Evolutionary conservation across 2,113 vertebrate species (phyloP).

Genomic region (Baryphthengus martii): DNA sequence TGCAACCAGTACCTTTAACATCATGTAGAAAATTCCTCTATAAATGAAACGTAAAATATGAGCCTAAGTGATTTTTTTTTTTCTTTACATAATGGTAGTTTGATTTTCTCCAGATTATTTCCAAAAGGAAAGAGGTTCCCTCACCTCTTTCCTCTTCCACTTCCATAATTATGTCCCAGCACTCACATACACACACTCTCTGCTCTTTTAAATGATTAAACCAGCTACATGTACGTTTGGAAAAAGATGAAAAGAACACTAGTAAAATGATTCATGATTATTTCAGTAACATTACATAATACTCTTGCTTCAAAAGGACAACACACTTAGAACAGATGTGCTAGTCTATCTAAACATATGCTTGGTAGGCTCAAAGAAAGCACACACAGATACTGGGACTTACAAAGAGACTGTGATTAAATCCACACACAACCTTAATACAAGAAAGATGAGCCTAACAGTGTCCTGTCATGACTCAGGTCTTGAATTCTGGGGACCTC

Average conservation of each 20-base stretch:
- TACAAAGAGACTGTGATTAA: neutral
- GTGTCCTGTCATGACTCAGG: neutral
- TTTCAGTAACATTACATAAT: neutral
- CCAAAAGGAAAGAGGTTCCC: neutral
- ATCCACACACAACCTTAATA: neutral
- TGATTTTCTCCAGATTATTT: neutral
- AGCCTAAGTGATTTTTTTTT: neutral
- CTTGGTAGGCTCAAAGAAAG: neutral
- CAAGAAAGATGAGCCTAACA: neutral
- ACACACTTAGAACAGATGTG: neutral
- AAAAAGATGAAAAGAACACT: neutral
- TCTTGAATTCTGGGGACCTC: neutral
- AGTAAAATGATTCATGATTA: neutral
- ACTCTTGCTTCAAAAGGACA: neutral
- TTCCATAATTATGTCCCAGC: neutral
- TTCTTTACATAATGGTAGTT: neutral
- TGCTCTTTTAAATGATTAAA: neutral
- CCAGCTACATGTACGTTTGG: neutral
- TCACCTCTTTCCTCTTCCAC: neutral
- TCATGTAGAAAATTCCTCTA: neutral
- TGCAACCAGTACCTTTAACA: neutral
- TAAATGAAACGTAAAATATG: neutral
- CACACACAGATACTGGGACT: neutral
- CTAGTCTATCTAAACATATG: neutral
- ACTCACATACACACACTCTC: accelerated